Conservation (phyloP, 2,113 vertebrate genomes). For the Mus pahari region DNA sequence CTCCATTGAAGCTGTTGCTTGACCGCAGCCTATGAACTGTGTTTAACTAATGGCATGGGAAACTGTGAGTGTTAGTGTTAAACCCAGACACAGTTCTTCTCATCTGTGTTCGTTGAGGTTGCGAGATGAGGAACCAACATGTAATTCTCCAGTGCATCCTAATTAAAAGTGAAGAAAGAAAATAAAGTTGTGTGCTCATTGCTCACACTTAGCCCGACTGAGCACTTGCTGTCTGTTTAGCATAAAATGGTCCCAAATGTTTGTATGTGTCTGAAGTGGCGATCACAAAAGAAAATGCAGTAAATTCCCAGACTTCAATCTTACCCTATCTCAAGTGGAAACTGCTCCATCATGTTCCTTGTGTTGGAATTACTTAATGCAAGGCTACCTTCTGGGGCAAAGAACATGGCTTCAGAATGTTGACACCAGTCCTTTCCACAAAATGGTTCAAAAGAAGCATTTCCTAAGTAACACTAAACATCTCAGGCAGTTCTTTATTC, state of each 20-base stretch:
- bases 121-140: conserved; percentile 69
- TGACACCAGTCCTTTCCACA: not conserved
- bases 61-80: conserved; percentile 62
- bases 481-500: not conserved
- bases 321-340: not conserved
- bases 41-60: conserved; percentile 56
- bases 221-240: conserved; percentile 63
- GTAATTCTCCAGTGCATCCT: conserved; percentile 69
- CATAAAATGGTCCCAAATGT: conserved; percentile 65
- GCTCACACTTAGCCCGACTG: conserved; percentile 70
- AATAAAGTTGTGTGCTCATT: conserved; percentile 54
- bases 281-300: conserved; percentile 58
- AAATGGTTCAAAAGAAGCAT: not conserved
- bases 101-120: conserved; percentile 68
- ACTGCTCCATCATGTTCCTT: not conserved
- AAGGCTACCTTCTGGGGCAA: not conserved
- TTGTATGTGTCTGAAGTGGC: conserved; percentile 62
- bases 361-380: conserved; percentile 6
- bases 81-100: not conserved
- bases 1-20: conserved; percentile 23
- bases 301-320: not conserved
- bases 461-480: not conserved
- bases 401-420: not conserved
- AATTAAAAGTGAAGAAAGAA: conserved; percentile 78
- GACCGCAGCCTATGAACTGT: not conserved